A percentile compares a stretch with the other conserved stretches of the same genome.
Conservation (phyloP, 2,797 vertebrate species). For the Sarcoramphus papa region DNA sequence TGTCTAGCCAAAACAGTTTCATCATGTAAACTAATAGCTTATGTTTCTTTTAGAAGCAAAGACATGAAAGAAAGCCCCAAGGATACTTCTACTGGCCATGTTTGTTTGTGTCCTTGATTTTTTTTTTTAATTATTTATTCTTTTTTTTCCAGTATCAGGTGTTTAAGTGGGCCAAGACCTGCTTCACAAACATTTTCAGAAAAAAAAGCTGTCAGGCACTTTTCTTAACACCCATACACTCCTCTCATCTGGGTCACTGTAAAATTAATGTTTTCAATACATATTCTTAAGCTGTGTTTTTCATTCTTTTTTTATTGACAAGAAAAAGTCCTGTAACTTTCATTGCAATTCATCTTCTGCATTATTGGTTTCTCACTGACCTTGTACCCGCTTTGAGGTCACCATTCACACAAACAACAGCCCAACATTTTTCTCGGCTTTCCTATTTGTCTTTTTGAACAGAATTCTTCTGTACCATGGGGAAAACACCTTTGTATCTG, state of each 20-base stretch:
- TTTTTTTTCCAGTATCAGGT: background rate
- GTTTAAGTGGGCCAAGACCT: background rate
- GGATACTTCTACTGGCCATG: background rate
- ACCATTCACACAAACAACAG: background rate
- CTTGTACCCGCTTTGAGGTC: background rate
- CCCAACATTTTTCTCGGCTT: background rate
- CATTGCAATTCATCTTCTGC: background rate
- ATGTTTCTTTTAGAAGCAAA: background rate
- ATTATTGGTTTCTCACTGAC: background rate
- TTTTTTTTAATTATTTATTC: background rate
- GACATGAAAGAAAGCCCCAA: background rate
- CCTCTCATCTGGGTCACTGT: background rate
- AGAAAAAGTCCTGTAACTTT: background rate
- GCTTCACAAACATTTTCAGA: background rate
- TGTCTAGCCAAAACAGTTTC: background rate
- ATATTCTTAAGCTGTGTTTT: background rate
- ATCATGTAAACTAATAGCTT: background rate
- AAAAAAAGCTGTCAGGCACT: background rate
- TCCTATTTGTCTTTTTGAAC: background rate
- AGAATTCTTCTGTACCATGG: background rate
- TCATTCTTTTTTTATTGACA: background rate
- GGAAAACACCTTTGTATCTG: background rate
- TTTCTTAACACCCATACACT: background rate
- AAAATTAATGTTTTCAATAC: background rate
- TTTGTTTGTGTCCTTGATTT: background rate